Base-by-base conservation (phyloP, 2,888 invertebrate genomes). In the Furcula furcula region DNA sequence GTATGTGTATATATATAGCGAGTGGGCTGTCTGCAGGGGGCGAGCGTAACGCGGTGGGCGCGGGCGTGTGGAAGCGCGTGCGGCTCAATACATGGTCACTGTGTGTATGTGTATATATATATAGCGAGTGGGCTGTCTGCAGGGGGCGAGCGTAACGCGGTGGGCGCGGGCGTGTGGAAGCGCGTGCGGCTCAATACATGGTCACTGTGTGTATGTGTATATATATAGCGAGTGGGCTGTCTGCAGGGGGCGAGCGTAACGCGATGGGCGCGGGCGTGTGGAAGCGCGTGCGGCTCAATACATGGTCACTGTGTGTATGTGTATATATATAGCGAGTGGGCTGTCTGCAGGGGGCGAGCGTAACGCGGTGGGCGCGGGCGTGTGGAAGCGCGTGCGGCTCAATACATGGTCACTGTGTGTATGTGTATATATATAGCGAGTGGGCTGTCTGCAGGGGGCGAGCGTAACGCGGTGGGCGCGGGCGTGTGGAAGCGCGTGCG, bases 101-200 rank as follows among this genome's bases (percentile, higher is more conserved):
- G n/a, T n/a, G n/a, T n/a, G n/a, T n/a, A n/a, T n/a, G n/a, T 20
- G 2, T 4, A n/a, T 4, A 19, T 4, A n/a, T 18, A 4, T n/a
- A 18, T 18, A 19, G 27, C 15, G 12, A 16, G 18, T 20, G 15
- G 26, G 19, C 32, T 29, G 20, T 35, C 29, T 23, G 4, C 32
- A 47, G 46, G 61, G 54, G 93, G 94, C 46, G 94, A 94, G 73
- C 92, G 95, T 42, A 98, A 97, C 79, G 94, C 94, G 1, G 95
- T 96, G 79, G 98, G 97, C 16, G 93, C 98, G 29, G 94, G 95
- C 63, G 97, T 98, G 46, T 98, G 98, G 97, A 93, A 95, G 60
- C 92, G 97, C 61, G 97, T 98, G 39, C 94, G 97, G 43, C 94
- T 96, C 92, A 98, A 98, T n/a, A n/a, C n/a, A n/a, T n/a, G n/a